A percentile compares a stretch with the other conserved stretches of the same genome.
These are phyloP conservation scores for Gallirallus australis DNA, from an alignment of 2,797 vertebrate species.

Conservation along the genomic window DNA sequence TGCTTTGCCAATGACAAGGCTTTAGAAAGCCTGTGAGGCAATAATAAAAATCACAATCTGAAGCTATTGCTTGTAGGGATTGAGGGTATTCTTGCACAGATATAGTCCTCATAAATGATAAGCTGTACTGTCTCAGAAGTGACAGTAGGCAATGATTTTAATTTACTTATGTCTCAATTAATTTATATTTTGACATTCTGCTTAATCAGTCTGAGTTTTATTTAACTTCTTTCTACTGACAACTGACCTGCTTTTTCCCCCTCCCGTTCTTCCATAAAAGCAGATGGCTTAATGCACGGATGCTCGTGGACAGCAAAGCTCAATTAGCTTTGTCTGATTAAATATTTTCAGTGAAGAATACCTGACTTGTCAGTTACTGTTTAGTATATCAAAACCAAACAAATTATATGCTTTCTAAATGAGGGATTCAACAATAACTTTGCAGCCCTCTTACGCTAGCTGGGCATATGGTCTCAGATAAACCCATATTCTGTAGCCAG, in stretches of 20 bases:
- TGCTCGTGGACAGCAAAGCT: background rate
- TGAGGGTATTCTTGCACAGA: background rate
- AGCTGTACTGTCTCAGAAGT: background rate
- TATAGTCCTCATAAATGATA: background rate
- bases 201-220: background rate
- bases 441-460: background rate
- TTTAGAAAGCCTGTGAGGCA: background rate
- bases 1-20: background rate
- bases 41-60: background rate
- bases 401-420: background rate
- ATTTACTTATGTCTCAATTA: slow-evolving; percentile 14
- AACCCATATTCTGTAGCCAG: background rate
- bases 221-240: background rate
- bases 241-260: background rate
- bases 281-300: slow-evolving; percentile 42
- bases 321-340: slow-evolving; percentile 37
- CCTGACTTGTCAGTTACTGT: background rate
- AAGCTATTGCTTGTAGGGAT: background rate
- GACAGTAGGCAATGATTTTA: background rate
- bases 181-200: background rate
- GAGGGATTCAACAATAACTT: background rate
- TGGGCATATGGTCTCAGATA: background rate
- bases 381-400: background rate
- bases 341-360: slow-evolving; percentile 27
- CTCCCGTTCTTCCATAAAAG: background rate